Evolutionary conservation across 2,797 vertebrate genomes (phyloP), one percentile per base, ranked within the genome.

Genomic region (Nannoperca obscura): DNA sequence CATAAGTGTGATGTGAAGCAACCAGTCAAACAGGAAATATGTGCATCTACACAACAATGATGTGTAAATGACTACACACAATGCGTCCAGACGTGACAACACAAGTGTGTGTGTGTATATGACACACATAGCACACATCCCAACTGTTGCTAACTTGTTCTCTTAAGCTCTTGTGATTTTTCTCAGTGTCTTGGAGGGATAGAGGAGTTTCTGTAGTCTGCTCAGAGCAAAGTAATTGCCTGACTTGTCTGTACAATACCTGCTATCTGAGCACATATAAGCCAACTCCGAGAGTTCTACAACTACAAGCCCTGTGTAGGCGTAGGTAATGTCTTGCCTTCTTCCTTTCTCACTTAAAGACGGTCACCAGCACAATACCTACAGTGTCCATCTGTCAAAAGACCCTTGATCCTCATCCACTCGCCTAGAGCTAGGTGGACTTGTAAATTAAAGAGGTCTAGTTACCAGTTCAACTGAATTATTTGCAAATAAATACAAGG

Each of bases 31-130:
- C 24, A 57, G 67, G 19, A 57, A 67, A 82, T 72, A 46, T 40
- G 36, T 64, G 34, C 19, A 50, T 73, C 27, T 59, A 36, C 47
- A 78, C 30, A 72, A 75, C 63, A 61, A 81, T 12, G 55, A 81
- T 12, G 55, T 70, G 46, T 74, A 42, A 84, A 88, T 88, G 89
- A 82, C 30, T 19, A n/a, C 14, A 79, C 54, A 62, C 34, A 27
- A 61, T 77, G 67, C 68, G 36, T 69, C 4, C 38, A 70, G 66
- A 86, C 24, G 1, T 50, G 54, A 84, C 52, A 52, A 54, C 46
- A 79, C 50, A 70, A 42, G 54, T 57, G 34, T 76, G 73, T 30
- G 52, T 49, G 42, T 61, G 73, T 30, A 47, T 49, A n/a, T 40
- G 58, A 68, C 22, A n/a, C n/a, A n/a, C n/a, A n/a, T n/a, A 42